These are phyloP conservation scores for Scaptodrosophila lebanonensis DNA, from an alignment of 1,140 invertebrate genomes.

Conservation along the genomic window DNA sequence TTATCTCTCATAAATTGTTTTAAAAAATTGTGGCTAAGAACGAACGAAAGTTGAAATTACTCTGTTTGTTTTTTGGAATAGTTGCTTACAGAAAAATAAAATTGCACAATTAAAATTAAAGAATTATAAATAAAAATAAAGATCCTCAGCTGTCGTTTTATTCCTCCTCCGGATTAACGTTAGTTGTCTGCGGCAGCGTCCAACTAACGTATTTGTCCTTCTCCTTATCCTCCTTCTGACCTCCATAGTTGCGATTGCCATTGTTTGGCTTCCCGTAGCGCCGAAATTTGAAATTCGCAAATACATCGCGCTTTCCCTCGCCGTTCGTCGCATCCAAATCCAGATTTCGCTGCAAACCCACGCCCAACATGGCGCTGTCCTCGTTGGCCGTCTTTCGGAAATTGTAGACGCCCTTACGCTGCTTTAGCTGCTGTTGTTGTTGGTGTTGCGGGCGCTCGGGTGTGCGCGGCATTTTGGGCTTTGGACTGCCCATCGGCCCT, in stretches of 20 bases:
- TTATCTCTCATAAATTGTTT: conserved; percentile 17
- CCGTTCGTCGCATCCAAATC: conserved; percentile 33
- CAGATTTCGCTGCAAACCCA: conserved; percentile 59
- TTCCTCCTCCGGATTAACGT: too few relatives aligned
- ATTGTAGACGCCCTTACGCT: conserved; percentile 64
- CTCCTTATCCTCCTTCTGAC: conserved; percentile 48
- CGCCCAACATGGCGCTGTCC: conserved; percentile 22
- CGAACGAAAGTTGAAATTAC: conserved; percentile 45
- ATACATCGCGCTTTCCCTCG: conserved; percentile 60
- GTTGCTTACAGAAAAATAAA: conserved; percentile 50
- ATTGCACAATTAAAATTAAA: conserved; percentile 57
- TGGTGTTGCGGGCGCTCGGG: conserved; percentile 13
- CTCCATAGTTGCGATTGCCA: conserved; percentile 53
- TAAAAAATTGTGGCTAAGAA: conserved; percentile 42
- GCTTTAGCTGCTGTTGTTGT: conserved; percentile 49
- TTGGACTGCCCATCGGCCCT: conserved; percentile 46
- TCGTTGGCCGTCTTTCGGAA: conserved; percentile 54
- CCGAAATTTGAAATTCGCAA: conserved; percentile 71
- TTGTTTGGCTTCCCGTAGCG: conserved; percentile 42
- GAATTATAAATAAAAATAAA: conserved; percentile 31
- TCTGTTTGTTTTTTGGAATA: conserved; percentile 66
- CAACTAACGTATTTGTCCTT: conserved; percentile 68
- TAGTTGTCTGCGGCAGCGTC: conserved; percentile 53
- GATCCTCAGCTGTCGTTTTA: conserved; percentile 17
- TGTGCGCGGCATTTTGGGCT: conserved; percentile 28